phyloP scores from a whole-genome alignment of 1,140 invertebrate species.

The Thaumatotibia leucotreta region DNA sequence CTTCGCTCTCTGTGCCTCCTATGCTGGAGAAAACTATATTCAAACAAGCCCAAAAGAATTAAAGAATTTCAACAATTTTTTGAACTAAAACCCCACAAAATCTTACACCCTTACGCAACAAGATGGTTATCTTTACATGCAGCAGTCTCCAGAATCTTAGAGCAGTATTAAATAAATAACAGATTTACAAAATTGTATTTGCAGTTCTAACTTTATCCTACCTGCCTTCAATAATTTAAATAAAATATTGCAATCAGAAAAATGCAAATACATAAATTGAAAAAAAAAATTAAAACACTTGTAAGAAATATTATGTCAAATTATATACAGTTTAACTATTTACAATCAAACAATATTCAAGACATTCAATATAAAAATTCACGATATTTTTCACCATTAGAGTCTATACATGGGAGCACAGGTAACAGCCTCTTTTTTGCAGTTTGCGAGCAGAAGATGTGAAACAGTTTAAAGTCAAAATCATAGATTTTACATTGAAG shows the following conservation, averaged over 20 bases:
- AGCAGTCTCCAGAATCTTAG: too few relatives aligned
- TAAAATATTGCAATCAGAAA: too few relatives aligned
- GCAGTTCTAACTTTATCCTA: background rate
- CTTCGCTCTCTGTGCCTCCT: too few relatives aligned
- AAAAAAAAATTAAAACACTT: background rate
- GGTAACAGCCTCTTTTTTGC: background rate
- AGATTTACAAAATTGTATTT: conserved; percentile 7
- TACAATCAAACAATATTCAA: background rate
- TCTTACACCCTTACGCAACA: too few relatives aligned
- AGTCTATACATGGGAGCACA: background rate
- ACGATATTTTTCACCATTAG: background rate
- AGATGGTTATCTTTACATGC: too few relatives aligned
- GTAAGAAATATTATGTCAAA: background rate
- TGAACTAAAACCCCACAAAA: conserved; percentile 29
- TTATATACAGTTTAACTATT: background rate
- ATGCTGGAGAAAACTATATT: too few relatives aligned
- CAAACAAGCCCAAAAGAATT: conserved; percentile 31
- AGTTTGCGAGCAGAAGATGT: background rate
- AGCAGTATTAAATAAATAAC: conserved; percentile 25
- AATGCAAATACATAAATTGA: background rate
- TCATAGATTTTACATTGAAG: too few relatives aligned
- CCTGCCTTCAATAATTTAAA: conserved; percentile 8
- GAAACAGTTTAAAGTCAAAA: background rate
- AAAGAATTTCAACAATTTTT: conserved; percentile 37
- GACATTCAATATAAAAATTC: background rate